Conservation (phyloP, 2,113 vertebrate genomes). For the Pelusios castaneus region DNA sequence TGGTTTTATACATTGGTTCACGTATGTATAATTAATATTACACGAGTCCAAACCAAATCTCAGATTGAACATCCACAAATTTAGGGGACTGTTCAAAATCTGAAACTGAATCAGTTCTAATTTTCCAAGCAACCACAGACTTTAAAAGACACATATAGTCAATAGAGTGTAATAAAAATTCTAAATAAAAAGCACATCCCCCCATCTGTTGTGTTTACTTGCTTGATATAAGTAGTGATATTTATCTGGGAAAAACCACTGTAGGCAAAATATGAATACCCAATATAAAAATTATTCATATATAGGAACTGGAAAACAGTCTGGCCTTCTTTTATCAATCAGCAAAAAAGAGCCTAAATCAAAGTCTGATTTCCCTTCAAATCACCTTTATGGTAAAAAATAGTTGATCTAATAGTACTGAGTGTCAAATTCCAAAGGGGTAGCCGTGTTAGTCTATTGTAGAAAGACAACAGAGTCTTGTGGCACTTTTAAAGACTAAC, state of each 20-base stretch:
- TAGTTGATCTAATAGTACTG: accelerated
- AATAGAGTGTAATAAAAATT: too few relatives aligned
- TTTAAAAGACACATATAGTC: not conserved
- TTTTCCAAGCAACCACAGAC: not conserved
- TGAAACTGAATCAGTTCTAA: not conserved
- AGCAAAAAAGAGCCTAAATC: not conserved
- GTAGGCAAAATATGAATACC: not conserved
- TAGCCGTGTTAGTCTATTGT: too few relatives aligned
- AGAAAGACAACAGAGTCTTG: too few relatives aligned
- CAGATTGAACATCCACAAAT: not conserved
- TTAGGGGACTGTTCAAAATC: not conserved
- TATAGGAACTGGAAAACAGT: accelerated
- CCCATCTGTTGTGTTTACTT: accelerated
- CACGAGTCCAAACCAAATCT: not conserved
- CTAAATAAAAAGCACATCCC: accelerated
- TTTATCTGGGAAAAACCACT: accelerated
- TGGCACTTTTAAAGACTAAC: too few relatives aligned
- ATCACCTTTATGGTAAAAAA: not conserved
- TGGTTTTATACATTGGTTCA: accelerated
- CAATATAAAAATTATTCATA: accelerated
- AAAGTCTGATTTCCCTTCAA: not conserved
- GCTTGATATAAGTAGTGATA: not conserved
- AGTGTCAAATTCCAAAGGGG: too few relatives aligned
- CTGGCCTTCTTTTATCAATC: not conserved
- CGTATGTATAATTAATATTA: not conserved